A percentile compares a stretch with the other conserved stretches of the same genome.
These are phyloP conservation scores for Hirtodrosophila confusa DNA, from an alignment of 2,888 invertebrate genomes.

Conservation along the genomic window DNA sequence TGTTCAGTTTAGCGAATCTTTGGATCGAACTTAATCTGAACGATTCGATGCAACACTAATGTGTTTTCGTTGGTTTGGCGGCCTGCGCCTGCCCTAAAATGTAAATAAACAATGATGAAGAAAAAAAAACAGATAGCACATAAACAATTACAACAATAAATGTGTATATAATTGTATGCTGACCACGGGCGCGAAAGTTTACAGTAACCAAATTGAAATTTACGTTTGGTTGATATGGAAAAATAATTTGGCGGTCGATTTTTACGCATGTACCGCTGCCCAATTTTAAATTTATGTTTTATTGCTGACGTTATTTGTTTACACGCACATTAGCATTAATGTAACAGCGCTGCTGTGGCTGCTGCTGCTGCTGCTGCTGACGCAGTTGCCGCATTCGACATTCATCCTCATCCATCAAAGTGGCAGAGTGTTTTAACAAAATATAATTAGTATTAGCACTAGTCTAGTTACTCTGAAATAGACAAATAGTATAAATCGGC, in stretches of 20 bases:
- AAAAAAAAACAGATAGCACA: constrained; percentile 47
- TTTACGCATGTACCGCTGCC: constrained; percentile 65
- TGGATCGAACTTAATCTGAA: no score
- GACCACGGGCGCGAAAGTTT: constrained; percentile 59
- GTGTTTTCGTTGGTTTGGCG: constrained; percentile 37
- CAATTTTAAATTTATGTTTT: constrained; percentile 74
- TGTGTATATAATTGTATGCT: constrained; percentile 66
- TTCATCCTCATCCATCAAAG: constrained; percentile 56
- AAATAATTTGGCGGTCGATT: constrained; percentile 74
- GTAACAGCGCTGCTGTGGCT: constrained; percentile 50
- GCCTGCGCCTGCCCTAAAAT: constrained; percentile 69
- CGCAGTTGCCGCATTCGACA: constrained; percentile 53
- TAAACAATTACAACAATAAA: constrained; percentile 73
- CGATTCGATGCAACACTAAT: background rate
- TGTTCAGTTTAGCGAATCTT: no score
- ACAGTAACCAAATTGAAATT: constrained; percentile 61
- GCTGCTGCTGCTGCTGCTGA: constrained; percentile 43
- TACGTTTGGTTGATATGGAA: constrained; percentile 44
- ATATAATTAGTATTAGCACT: constrained; percentile 22
- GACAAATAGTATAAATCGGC: constrained; percentile 36
- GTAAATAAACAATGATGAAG: constrained; percentile 72
- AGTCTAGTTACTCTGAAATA: constrained; percentile 24
- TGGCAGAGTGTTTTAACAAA: constrained; percentile 46
- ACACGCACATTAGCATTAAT: constrained; percentile 75
- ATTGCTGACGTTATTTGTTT: constrained; percentile 77